phyloP scores from a whole-genome alignment of 2,113 vertebrate genomes.

The Trogon melanurus region DNA sequence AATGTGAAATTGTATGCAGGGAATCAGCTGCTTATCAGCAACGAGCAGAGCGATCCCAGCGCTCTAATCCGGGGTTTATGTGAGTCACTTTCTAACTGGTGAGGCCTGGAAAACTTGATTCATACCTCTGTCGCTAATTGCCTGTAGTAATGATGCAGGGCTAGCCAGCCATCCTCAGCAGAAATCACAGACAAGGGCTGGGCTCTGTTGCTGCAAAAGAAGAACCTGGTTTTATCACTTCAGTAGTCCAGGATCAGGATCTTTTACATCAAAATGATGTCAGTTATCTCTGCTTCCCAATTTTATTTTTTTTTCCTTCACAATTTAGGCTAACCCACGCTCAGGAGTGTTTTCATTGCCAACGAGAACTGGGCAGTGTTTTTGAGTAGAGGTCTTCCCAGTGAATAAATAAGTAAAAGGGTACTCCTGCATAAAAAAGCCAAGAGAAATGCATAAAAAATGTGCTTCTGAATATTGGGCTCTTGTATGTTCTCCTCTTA shows the following conservation, averaged over 20 bases:
- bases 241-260: background rate
- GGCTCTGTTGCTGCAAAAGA: background rate
- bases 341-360: background rate
- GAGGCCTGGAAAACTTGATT: constrained; percentile 67
- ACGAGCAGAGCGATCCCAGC: constrained; percentile 27
- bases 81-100: constrained; percentile 61
- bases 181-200: constrained; percentile 7
- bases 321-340: background rate
- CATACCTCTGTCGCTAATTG: constrained; percentile 29
- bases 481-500: background rate
- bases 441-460: background rate
- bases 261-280: background rate
- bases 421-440: background rate
- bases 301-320: background rate
- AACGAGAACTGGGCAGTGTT: background rate
- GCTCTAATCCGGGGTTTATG: constrained; percentile 44
- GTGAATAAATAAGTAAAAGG: background rate
- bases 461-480: background rate
- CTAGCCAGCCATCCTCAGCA: constrained; percentile 17
- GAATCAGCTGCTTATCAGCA: constrained; percentile 67
- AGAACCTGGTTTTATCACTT: background rate
- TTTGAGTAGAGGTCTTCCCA: background rate
- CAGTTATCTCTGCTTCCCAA: background rate
- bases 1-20: constrained; percentile 56
- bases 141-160: background rate